A percentile compares a stretch with the other conserved stretches of the same genome.
Conservation (phyloP, 2,797 vertebrate genomes). For the Emydoidea blandingii region DNA sequence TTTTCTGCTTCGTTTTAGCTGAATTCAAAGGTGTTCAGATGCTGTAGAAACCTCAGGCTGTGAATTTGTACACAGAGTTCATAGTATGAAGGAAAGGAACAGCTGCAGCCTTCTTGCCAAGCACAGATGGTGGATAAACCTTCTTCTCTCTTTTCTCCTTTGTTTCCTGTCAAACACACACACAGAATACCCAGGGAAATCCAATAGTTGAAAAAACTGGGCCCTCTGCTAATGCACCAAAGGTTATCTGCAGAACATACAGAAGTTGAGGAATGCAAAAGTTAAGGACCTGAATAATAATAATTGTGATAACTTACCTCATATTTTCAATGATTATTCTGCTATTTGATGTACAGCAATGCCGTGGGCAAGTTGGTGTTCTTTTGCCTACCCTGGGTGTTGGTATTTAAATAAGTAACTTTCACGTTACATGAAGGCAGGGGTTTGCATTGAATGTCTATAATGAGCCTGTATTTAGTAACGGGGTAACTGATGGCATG, state of each 20-base stretch:
- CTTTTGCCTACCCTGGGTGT: fast-evolving
- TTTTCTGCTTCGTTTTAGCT: background rate
- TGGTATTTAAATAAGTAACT: fast-evolving
- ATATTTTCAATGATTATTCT: fast-evolving
- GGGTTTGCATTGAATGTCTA: fast-evolving
- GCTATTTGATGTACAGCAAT: background rate
- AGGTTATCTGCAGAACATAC: background rate
- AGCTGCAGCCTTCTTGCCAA: background rate
- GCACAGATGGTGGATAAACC: fast-evolving
- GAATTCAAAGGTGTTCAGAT: background rate
- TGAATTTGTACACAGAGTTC: background rate
- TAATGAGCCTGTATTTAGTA: fast-evolving
- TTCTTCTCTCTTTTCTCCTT: background rate
- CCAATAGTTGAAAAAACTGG: background rate
- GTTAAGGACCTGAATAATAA: background rate
- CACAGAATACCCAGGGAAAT: background rate
- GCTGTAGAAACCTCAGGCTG: background rate
- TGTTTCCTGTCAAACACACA: background rate
- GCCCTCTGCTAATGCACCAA: background rate
- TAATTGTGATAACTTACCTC: fast-evolving
- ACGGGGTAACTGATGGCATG: background rate
- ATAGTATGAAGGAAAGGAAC: background rate
- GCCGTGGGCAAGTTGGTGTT: background rate
- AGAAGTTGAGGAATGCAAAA: background rate
- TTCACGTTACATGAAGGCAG: fast-evolving